phyloP scores from a whole-genome alignment of 2,113 vertebrate species.

The Rhineura floridana region DNA sequence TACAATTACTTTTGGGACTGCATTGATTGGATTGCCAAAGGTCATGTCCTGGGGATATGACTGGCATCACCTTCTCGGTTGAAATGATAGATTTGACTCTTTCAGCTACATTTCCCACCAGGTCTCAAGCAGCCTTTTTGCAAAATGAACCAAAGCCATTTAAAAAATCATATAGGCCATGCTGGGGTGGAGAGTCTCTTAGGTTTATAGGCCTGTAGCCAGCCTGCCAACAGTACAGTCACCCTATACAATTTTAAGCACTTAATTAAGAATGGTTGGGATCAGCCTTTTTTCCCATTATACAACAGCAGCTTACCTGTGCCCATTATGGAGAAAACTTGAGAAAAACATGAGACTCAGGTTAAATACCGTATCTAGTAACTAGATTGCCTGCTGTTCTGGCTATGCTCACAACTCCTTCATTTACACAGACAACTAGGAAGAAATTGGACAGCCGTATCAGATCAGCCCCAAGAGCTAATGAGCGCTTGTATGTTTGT shows the following conservation, averaged over 20 bases:
- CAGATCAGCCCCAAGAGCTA: conserved; percentile 27
- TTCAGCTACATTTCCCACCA: too few relatives aligned
- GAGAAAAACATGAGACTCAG: neutral
- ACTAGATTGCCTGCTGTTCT: neutral
- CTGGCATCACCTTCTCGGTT: too few relatives aligned
- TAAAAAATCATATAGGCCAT: too few relatives aligned
- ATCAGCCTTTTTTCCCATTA: neutral
- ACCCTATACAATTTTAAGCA: neutral
- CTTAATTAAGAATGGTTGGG: neutral
- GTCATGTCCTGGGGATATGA: too few relatives aligned
- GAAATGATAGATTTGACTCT: too few relatives aligned
- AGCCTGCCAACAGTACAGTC: too few relatives aligned
- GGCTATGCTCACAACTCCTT: neutral
- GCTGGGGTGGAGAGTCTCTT: too few relatives aligned
- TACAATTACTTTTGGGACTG: too few relatives aligned
- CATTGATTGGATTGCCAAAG: too few relatives aligned
- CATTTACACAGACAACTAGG: neutral
- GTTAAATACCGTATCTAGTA: neutral
- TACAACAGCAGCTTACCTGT: neutral
- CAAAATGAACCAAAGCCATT: too few relatives aligned
- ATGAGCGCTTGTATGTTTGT: conserved; percentile 36
- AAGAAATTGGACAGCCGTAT: conserved; percentile 10
- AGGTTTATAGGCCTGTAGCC: too few relatives aligned
- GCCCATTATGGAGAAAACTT: neutral
- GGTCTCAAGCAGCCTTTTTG: too few relatives aligned